Conservation (phyloP, 37 sponge, comb jelly and placozoan species). For the Cladorhizidae sp. region DNA sequence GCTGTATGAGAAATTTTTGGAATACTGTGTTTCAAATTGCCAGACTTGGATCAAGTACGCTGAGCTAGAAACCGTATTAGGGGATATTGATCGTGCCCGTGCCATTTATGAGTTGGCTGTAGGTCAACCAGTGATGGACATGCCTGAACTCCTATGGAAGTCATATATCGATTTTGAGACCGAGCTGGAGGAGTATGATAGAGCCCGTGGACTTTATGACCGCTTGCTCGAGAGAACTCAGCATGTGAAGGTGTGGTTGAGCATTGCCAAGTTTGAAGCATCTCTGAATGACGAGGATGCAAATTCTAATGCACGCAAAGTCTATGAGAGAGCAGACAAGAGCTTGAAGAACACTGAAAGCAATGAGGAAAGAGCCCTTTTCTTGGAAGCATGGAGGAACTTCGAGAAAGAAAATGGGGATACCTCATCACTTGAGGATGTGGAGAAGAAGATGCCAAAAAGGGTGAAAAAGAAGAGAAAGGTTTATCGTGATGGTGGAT, state of each 20-base stretch:
- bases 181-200: conserved; percentile 82
- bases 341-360: conserved; percentile 42
- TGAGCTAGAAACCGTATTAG: conserved; percentile 86
- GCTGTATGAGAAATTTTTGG: conserved; percentile 98
- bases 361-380: conserved; percentile 77
- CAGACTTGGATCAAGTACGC: conserved; percentile 97
- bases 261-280: conserved; percentile 91
- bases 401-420: conserved; percentile 84
- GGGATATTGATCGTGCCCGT: conserved; percentile 88
- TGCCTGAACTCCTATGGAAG: conserved; percentile 99
- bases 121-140: conserved; percentile 91
- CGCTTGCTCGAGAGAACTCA: conserved; percentile 89
- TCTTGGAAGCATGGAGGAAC: conserved; percentile 91
- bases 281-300: conserved; percentile 32
- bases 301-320: conserved; percentile 21
- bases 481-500: conserved; percentile 86
- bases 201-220: conserved; percentile 78
- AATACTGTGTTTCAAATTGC: conserved; percentile 82
- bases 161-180: conserved; percentile 97
- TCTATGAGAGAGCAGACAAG: conserved; percentile 69
- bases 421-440: conserved; percentile 34
- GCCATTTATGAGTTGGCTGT: conserved; percentile 95
- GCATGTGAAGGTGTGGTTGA: conserved; percentile 98
- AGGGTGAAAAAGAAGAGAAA: conserved; percentile 93
- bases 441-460: conserved; percentile 81